Base-by-base conservation (phyloP, 2,888 invertebrate species). In the Cephus rjabovi region DNA sequence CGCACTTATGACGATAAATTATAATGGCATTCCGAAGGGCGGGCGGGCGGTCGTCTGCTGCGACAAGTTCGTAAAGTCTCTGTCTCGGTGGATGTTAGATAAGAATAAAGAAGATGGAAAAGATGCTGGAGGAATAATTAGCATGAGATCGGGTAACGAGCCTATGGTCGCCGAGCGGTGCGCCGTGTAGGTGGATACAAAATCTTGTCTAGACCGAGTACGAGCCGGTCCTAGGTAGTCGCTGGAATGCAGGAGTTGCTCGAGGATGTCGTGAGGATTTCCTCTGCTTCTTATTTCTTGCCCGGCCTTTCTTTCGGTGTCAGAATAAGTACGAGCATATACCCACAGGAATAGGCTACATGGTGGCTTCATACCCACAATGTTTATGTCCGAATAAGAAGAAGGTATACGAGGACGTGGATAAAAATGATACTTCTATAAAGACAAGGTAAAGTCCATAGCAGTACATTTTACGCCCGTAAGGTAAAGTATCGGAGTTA, bases 131-230 rank as follows among this genome's bases (percentile, higher is more conserved):
- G 71, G 71, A 71, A 71, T 71, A 71, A 71, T 71, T 71, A 71
- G 71, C 71, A 71, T 71, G 34, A 71, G 71, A 71, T 31, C 71
- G 71, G 31, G 34, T 71, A 71, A 71, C 71, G 71, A 71, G 71
- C 71, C 30, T 34, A 9, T 12, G 71, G 4, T 71, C 71, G 12
- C 23, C 31, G 71, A 71, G 71, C 9, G 71, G 3, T 31, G 71
- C 30, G 12, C 56, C 56, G 56, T 31, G 71, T 71, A 34, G 71
- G 71, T 31, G 71, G 71, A 71, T 31, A 71, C 71, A 34, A 71
- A 71, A 71, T 71, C 71, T 71, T 34, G 71, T 71, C 71, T 71
- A 71, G 71, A 71, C 71, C 33, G 23, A 34, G 71, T 71, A 23
- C 9, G 71, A 34, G 33, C 33, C 31, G 15, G 71, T 71, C 71